phyloP scores from a whole-genome alignment of 2,888 invertebrate genomes.

The Odontocerum albicorne region DNA sequence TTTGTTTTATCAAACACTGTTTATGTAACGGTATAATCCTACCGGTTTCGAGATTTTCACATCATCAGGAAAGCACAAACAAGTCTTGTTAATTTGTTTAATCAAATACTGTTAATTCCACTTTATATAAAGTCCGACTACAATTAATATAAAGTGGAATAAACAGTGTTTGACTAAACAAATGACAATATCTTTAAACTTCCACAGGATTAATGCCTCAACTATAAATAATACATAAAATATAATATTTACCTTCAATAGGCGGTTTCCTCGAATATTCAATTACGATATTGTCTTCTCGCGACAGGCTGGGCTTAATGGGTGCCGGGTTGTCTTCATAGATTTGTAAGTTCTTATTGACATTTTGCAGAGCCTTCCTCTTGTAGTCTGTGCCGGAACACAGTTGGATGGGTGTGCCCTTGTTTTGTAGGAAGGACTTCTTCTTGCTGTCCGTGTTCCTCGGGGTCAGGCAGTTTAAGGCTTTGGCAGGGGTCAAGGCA shows the following conservation, averaged over 20 bases:
- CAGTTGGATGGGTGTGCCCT: constrained; percentile 7
- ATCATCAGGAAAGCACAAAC: no score
- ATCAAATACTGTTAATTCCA: no score
- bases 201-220: no score
- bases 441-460: constrained; percentile 1
- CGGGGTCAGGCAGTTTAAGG: constrained; percentile 3
- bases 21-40: no score
- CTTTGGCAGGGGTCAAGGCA: constrained; percentile 12
- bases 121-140: no score
- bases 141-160: no score
- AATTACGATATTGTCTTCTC: constrained; percentile 5
- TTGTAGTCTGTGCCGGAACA: background rate
- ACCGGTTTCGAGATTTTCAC: no score
- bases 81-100: no score
- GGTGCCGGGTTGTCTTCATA: constrained; percentile 10
- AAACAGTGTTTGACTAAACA: no score
- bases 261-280: background rate
- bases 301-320: background rate
- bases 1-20: no score
- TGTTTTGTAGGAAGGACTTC: constrained; percentile 17
- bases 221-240: no score
- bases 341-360: constrained; percentile 5
- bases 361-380: background rate
- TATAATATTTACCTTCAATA: constrained; percentile 5
- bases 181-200: no score